phyloP scores from a whole-genome alignment of 1,140 invertebrate genomes.

The Drosophila takahashii region DNA sequence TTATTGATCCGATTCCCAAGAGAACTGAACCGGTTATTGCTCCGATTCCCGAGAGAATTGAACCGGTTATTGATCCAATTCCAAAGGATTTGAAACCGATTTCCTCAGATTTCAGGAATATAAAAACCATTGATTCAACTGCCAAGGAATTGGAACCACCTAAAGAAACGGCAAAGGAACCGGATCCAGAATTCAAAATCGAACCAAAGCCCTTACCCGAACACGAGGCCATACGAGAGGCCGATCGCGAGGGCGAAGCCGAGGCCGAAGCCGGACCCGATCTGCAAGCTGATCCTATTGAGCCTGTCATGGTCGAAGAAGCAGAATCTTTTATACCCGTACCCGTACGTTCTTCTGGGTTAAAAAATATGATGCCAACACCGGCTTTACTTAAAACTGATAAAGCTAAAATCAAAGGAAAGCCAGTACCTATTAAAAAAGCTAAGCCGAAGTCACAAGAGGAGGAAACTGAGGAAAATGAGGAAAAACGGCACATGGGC shows the following conservation, averaged over 20 bases:
- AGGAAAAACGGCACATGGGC: not conserved
- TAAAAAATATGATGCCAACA: not conserved
- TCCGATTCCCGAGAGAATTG: too few species aligned
- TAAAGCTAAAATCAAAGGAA: not conserved
- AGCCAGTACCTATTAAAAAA: not conserved
- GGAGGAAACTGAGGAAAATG: not conserved
- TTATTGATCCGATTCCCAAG: too few species aligned
- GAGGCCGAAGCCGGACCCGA: not conserved
- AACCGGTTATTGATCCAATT: not conserved
- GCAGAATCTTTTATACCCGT: not conserved
- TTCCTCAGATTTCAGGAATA: not conserved
- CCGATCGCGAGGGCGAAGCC: not conserved
- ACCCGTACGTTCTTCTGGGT: not conserved
- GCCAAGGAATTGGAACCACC: not conserved
- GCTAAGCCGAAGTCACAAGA: not conserved
- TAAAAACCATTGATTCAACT: not conserved
- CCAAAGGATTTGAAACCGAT: not conserved
- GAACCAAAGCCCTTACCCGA: not conserved
- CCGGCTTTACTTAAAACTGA: not conserved
- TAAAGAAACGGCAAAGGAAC: not conserved
- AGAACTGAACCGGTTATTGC: too few species aligned
- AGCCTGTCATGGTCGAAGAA: not conserved
- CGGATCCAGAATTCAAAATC: not conserved
- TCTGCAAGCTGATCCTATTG: too few species aligned
- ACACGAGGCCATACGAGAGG: not conserved